A percentile compares a stretch with the other conserved stretches of the same genome.
These are phyloP conservation scores for Tapirus terrestris DNA, from an alignment of 2,113 vertebrate species.

Conservation along the genomic window DNA sequence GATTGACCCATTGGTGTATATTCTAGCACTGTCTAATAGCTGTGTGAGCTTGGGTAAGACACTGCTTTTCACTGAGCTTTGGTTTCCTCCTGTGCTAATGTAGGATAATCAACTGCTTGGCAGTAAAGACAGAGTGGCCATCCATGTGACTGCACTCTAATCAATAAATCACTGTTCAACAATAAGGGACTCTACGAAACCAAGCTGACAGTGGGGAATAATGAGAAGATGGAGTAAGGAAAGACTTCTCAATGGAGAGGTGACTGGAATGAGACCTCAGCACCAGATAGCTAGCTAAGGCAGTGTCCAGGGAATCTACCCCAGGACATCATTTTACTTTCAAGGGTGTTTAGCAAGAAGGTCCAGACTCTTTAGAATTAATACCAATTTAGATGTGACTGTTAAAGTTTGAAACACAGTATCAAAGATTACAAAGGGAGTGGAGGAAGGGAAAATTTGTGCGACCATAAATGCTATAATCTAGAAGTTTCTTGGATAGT, in stretches of 20 bases:
- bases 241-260: neutral
- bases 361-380: neutral
- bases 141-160: accelerated
- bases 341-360: neutral
- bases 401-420: neutral
- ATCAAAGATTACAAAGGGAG: neutral
- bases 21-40: neutral
- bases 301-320: neutral
- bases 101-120: neutral
- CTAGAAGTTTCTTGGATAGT: neutral
- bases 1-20: accelerated
- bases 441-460: neutral
- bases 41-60: neutral
- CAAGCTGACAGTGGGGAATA: accelerated
- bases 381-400: neutral
- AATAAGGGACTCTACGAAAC: neutral
- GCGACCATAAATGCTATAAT: accelerated
- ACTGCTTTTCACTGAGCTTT: neutral
- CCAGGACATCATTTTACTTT: neutral
- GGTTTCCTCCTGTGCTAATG: neutral
- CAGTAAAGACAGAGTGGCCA: no score
- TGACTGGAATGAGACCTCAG: neutral
- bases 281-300: accelerated
- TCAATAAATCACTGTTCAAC: no score
- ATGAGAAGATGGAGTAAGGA: neutral